Percentiles rank a stretch among this genome's conserved stretches.
Conservation (phyloP, 1,140 invertebrate species). For the Drosophila mauritiana region DNA sequence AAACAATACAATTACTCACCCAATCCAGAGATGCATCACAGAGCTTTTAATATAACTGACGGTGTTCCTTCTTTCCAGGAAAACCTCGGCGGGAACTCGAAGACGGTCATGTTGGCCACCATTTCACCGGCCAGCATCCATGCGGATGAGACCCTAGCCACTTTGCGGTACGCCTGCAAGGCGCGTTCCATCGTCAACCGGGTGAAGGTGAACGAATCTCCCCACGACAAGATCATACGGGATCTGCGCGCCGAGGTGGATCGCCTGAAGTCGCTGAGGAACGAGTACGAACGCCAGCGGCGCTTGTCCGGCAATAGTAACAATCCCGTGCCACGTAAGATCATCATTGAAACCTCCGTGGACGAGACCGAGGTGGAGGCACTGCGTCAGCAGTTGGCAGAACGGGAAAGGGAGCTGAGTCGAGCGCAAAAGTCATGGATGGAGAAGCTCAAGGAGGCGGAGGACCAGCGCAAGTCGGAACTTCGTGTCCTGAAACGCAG, state of each 20-base stretch:
- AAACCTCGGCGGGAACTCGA: constrained; percentile 96
- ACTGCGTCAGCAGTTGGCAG: constrained; percentile 86
- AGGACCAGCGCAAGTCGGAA: constrained; percentile 86
- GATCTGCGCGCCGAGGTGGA: constrained; percentile 93
- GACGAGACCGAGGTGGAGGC: constrained; percentile 85
- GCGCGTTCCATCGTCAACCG: constrained; percentile 97
- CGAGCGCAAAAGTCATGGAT: constrained; percentile 87
- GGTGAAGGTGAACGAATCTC: constrained; percentile 96
- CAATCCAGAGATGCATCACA: background rate
- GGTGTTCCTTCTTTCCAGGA: constrained; percentile 86
- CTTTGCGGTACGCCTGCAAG: constrained; percentile 93
- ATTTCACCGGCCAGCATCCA: constrained; percentile 91
- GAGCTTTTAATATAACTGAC: background rate
- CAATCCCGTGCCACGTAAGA: constrained; percentile 71
- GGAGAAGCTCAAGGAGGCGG: constrained; percentile 86
- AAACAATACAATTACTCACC: background rate
- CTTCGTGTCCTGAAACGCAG: constrained; percentile 86
- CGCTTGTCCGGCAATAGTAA: constrained; percentile 66
- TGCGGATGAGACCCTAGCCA: constrained; percentile 93
- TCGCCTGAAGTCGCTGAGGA: constrained; percentile 86
- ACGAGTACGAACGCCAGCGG: constrained; percentile 86
- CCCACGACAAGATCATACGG: constrained; percentile 93
- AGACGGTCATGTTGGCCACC: constrained; percentile 94
- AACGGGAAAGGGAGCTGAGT: constrained; percentile 87
- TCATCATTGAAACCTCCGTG: constrained; percentile 82